These are phyloP conservation scores for Phylloscopus trochilus DNA, from an alignment of 2,113 vertebrate genomes.

Conservation along the genomic window DNA sequence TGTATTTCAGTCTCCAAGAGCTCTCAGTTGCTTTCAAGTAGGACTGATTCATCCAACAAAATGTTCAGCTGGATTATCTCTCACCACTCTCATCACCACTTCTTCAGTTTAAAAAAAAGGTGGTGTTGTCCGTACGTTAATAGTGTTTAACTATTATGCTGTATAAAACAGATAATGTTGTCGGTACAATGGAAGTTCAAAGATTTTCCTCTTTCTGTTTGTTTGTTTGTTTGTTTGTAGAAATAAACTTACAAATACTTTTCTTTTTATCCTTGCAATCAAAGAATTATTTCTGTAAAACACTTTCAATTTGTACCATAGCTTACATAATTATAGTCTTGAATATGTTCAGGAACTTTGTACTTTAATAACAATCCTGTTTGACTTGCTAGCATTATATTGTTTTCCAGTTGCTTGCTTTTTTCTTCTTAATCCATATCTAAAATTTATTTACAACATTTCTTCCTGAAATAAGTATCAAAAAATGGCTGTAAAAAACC, in stretches of 20 bases:
- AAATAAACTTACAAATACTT: constrained; percentile 7
- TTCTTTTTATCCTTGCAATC: not conserved
- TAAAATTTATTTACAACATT: not conserved
- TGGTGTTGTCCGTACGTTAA: not conserved
- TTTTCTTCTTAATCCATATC: not conserved
- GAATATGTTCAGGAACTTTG: not conserved
- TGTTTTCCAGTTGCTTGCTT: not conserved
- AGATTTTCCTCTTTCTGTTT: not conserved
- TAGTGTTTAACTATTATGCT: not conserved
- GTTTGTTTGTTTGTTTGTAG: not conserved
- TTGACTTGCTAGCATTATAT: not conserved
- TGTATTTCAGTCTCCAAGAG: constrained; percentile 8
- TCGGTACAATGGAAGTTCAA: constrained; percentile 1
- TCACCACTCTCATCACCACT: not conserved
- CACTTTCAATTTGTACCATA: not conserved
- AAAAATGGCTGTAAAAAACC: not conserved
- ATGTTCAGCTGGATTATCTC: not conserved
- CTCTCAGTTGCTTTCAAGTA: constrained; percentile 20
- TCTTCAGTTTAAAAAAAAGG: not conserved
- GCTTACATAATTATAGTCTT: not conserved
- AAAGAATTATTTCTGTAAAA: constrained; percentile 4
- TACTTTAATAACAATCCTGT: not conserved
- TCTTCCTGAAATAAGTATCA: not conserved
- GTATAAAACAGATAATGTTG: constrained; percentile 16
- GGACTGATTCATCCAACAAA: constrained; percentile 27